Base-by-base conservation (phyloP, 35 echinoderm and acorn worm species). In the Ophioderma brevispina region DNA sequence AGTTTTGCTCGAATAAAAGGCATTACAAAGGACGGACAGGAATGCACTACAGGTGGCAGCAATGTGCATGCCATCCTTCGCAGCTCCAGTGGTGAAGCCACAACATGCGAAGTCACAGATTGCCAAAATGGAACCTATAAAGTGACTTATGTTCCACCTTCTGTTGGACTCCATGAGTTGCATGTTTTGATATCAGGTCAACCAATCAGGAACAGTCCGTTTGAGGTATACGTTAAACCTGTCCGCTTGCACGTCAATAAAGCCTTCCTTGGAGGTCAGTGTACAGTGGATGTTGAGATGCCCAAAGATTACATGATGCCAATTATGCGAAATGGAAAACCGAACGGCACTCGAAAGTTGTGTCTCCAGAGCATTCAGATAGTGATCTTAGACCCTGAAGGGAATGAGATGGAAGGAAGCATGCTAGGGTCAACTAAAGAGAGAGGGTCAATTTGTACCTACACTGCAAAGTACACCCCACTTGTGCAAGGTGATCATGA, bases 1-100 rank as follows among this genome's bases (percentile, higher is more conserved):
- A 90, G 86, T 64, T 92, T 84, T 59, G 94, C 90, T 23, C 92
- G 91, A 81, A 87, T 96, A 11, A 96, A 96, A 92, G 94, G 87
- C 0, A 88, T 96, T 32, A 88, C 92, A 28, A 87, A 92, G 23
- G 75, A 75, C 0, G 94, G 94, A 33, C 83, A 92, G 13, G 94
- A 96, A 37, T 96, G 94, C 38, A 96, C 39, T 39, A 86, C 82
- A n/a, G 94, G 94, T 21, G 78, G 90, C 21, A 90, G 87, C 37
- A 77, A 91, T 38, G 83, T 96, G 23, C 42, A 76, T 0, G 94
- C 90, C 0, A 79, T 40, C 31, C 25, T 96, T 43, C 80, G 88
- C 28, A 79, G 85, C 15, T 85, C 89, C 0, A 85, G 83, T 30
- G 94, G 90, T 33, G 78, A 75, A 13, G 38, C 80, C 0, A 84